phyloP scores from a whole-genome alignment of 2,113 vertebrate genomes.

The Sylvia atricapilla region DNA sequence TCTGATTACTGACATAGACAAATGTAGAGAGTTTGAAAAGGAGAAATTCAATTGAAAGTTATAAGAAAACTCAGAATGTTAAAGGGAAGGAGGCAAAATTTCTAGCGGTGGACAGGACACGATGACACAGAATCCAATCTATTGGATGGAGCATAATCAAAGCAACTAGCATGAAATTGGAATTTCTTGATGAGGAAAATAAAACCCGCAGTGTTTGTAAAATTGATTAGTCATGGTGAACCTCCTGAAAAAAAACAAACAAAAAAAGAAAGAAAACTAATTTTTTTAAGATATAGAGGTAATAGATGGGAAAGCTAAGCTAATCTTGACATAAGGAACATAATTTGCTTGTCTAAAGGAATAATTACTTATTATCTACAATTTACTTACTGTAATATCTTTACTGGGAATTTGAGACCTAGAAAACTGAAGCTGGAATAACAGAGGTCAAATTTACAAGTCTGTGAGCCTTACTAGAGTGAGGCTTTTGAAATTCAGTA shows the following conservation, averaged over 20 bases:
- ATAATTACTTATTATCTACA: not conserved
- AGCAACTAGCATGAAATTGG: not conserved
- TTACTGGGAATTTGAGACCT: not conserved
- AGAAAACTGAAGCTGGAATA: not conserved
- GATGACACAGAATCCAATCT: not conserved
- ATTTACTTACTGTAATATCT: not conserved
- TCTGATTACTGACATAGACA: not conserved
- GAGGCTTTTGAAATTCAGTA: not conserved
- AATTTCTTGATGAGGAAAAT: not conserved
- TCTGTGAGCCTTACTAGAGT: not conserved
- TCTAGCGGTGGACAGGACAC: not conserved
- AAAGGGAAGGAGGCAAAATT: not conserved
- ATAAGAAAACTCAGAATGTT: not conserved
- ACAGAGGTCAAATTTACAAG: not conserved
- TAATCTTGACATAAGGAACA: not conserved
- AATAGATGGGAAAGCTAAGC: not conserved
- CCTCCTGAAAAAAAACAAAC: accelerated
- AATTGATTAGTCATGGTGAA: not conserved
- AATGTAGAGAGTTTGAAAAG: not conserved
- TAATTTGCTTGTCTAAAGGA: not conserved
- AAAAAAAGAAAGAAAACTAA: not conserved
- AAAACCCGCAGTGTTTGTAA: not conserved
- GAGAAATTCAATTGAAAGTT: not conserved
- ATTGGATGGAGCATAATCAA: not conserved
- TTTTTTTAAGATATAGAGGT: not conserved